These are phyloP conservation scores for Ceratina calcarata DNA, from an alignment of 1,140 invertebrate species.

Conservation along the genomic window DNA sequence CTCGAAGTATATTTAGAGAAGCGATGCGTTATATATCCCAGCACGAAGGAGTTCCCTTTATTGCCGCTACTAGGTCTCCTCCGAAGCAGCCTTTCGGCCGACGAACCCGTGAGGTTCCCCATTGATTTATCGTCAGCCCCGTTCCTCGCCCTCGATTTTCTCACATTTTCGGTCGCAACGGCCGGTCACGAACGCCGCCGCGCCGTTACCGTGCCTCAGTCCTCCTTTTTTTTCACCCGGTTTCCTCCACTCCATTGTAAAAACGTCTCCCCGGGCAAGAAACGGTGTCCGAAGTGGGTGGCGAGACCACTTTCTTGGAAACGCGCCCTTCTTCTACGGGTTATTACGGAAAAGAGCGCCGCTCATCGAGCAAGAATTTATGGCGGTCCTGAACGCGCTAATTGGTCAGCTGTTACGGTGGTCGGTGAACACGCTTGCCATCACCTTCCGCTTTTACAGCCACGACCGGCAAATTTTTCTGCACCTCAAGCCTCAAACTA, in stretches of 20 bases:
- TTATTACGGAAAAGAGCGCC: constrained; percentile 20
- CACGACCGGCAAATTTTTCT: constrained; percentile 18
- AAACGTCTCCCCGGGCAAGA: not conserved
- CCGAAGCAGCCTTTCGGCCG: constrained; percentile 1
- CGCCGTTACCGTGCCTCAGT: constrained; percentile 15
- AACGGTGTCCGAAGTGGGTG: constrained; percentile 25
- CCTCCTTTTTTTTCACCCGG: not conserved
- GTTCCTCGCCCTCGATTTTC: constrained; percentile 48
- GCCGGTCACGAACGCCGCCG: constrained; percentile 49
- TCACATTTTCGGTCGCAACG: constrained; percentile 48
- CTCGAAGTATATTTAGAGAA: constrained; percentile 38
- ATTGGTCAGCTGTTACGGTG: constrained; percentile 29
- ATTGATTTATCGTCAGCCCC: constrained; percentile 50
- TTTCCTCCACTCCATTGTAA: not conserved
- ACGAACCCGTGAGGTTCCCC: constrained; percentile 8
- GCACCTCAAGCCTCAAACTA: not conserved
- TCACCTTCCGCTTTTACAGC: constrained; percentile 1
- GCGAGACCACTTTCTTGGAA: constrained; percentile 11
- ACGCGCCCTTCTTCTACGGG: not conserved
- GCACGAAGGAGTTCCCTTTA: constrained; percentile 4
- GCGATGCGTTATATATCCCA: not conserved
- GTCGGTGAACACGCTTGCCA: not conserved
- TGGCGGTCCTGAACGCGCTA: constrained; percentile 22
- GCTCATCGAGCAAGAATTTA: constrained; percentile 37
- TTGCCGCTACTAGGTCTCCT: not conserved